Evolutionary conservation across 2,888 invertebrate species (phyloP).

Genomic region (Thera britannica): DNA sequence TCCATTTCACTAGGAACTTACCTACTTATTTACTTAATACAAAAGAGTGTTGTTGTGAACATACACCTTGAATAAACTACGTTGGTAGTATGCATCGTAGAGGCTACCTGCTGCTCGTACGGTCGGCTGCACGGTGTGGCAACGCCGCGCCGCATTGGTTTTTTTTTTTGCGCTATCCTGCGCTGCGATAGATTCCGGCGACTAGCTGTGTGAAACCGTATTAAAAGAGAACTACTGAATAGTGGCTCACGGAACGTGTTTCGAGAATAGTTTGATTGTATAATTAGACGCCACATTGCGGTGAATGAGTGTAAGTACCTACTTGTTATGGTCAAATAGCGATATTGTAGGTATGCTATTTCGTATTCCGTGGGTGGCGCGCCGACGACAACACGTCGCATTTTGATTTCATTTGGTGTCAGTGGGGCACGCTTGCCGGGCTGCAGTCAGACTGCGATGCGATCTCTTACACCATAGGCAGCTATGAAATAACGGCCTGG

Average conservation of each 20-base stretch:
- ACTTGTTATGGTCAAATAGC: constrained; percentile 50
- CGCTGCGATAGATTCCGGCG: constrained; percentile 53
- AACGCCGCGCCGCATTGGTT: constrained; percentile 81
- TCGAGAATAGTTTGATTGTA: constrained; percentile 61
- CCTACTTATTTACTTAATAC: neutral
- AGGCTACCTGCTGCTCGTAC: constrained; percentile 78
- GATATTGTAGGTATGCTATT: constrained; percentile 53
- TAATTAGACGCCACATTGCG: constrained; percentile 58
- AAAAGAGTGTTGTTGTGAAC: constrained; percentile 67
- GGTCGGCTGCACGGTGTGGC: constrained; percentile 79
- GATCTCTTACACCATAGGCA: constrained; percentile 16
- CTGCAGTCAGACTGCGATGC: constrained; percentile 43
- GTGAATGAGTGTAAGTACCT: constrained; percentile 52
- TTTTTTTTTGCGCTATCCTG: constrained; percentile 77
- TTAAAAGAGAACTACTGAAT: constrained; percentile 60
- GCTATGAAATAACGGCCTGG: constrained; percentile 55
- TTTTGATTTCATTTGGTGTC: constrained; percentile 76
- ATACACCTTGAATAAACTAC: constrained; percentile 54
- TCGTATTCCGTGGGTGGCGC: constrained; percentile 59
- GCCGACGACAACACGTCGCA: constrained; percentile 47
- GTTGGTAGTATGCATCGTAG: constrained; percentile 67
- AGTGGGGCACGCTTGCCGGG: constrained; percentile 70
- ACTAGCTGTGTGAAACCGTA: constrained; percentile 64
- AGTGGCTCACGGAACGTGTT: constrained; percentile 60
- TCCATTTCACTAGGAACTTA: neutral